These are phyloP conservation scores for Drosophila nannoptera DNA, from an alignment of 1,140 invertebrate species.

Conservation along the genomic window DNA sequence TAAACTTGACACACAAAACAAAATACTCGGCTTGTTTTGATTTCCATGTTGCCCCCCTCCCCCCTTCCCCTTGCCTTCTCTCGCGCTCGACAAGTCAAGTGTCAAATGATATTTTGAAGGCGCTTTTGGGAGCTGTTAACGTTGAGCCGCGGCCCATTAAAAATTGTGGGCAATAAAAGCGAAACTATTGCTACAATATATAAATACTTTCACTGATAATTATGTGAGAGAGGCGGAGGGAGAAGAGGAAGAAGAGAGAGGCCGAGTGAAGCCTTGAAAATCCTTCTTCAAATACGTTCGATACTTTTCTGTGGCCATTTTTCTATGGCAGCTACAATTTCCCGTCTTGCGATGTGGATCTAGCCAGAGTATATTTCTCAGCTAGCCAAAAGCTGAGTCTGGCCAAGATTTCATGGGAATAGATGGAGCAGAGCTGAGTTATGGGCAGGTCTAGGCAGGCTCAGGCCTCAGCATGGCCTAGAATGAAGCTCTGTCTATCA, in stretches of 20 bases:
- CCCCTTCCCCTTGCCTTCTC: conserved; percentile 16
- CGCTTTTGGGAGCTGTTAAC: conserved; percentile 65
- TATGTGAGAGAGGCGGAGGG: not conserved
- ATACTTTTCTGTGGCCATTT: too few species aligned
- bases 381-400: too few species aligned
- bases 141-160: conserved; percentile 41
- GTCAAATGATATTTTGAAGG: conserved; percentile 68
- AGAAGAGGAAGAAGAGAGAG: too few species aligned
- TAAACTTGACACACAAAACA: conserved; percentile 58
- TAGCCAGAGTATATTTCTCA: too few species aligned
- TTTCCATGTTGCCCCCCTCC: conserved; percentile 7
- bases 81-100: conserved; percentile 56
- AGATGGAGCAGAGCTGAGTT: too few species aligned
- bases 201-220: conserved; percentile 1
- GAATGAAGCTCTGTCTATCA: not conserved
- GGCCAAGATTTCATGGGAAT: too few species aligned
- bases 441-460: too few species aligned
- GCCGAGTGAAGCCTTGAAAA: too few species aligned
- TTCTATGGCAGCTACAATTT: too few species aligned
- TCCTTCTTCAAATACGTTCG: too few species aligned
- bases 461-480: too few species aligned
- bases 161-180: conserved; percentile 37
- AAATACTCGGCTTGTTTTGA: conserved; percentile 40
- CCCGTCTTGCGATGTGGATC: too few species aligned
- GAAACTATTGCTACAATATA: not conserved